Conservation (phyloP, 2,797 vertebrate genomes). For the Novumbra hubbsi region DNA sequence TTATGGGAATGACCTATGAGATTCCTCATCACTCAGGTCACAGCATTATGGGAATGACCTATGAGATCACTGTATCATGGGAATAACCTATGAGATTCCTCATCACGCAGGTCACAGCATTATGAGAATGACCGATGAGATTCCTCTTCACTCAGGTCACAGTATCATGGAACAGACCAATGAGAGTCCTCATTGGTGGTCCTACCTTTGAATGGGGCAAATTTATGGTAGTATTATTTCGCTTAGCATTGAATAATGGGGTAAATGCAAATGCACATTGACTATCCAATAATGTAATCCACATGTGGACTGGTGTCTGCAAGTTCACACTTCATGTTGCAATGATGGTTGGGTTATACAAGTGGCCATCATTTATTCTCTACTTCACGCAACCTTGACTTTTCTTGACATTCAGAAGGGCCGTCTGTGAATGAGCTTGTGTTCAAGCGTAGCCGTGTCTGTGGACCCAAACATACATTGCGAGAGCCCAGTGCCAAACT, state of each 20-base stretch:
- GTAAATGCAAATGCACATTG: not conserved
- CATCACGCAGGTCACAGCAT: not conserved
- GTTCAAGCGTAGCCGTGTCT: slow-evolving; percentile 25
- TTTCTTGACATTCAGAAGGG: slow-evolving; percentile 16
- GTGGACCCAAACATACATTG: slow-evolving; percentile 16
- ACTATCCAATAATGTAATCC: not conserved
- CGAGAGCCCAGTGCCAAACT: not conserved
- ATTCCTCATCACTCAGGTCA: no score
- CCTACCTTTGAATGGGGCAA: not conserved
- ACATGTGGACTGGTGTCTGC: no score
- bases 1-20: no score
- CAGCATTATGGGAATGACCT: no score
- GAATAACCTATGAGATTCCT: no score
- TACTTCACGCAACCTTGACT: not conserved
- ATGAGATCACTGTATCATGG: not conserved
- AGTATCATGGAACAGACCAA: no score
- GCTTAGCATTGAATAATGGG: not conserved
- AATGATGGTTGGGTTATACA: not conserved
- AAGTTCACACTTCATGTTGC: not conserved
- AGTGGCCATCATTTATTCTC: not conserved
- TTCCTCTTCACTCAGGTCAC: not conserved
- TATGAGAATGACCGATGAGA: not conserved
- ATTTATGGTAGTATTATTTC: not conserved
- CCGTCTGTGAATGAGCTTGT: not conserved
- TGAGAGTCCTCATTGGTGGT: no score